Evolutionary conservation across 2,113 vertebrate species (phyloP).

Genomic region (Speoplatyrhinus poulsoni): DNA sequence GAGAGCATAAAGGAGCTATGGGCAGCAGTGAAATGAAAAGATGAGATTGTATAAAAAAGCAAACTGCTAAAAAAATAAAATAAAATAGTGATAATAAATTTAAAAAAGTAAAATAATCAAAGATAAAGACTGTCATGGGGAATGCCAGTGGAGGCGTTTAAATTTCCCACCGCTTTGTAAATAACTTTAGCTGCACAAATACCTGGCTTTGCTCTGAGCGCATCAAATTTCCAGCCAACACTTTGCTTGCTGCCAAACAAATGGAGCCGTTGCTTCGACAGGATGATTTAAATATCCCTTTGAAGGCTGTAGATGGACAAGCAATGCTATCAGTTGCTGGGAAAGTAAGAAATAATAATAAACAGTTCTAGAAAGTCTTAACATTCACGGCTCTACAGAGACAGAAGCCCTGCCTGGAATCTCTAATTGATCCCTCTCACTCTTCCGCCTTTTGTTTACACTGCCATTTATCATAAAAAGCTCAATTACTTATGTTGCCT

Average conservation of each 20-base stretch:
- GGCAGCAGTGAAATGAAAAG: constrained; percentile 36
- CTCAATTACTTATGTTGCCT: constrained; percentile 58
- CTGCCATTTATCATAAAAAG: constrained; percentile 58
- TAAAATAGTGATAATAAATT: neutral
- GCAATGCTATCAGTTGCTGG: constrained; percentile 58
- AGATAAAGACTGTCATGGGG: constrained; percentile 15
- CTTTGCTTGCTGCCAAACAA: constrained; percentile 54
- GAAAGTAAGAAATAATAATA: constrained; percentile 63
- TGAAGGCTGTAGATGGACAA: constrained; percentile 70
- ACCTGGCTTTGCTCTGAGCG: constrained; percentile 59
- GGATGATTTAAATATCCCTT: constrained; percentile 64
- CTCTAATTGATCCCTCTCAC: constrained; percentile 50
- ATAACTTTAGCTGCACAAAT: constrained; percentile 62
- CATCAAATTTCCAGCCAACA: constrained; percentile 40
- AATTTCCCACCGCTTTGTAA: constrained; percentile 63
- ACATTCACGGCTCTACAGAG: constrained; percentile 41
- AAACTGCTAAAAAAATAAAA: neutral
- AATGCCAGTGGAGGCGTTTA: constrained; percentile 53
- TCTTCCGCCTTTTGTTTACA: constrained; percentile 63
- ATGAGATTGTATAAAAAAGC: neutral
- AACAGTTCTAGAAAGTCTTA: constrained; percentile 36
- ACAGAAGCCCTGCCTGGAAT: constrained; percentile 33
- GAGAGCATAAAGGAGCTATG: constrained; percentile 49
- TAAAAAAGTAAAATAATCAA: constrained; percentile 5
- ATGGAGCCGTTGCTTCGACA: constrained; percentile 51